Conservation (phyloP, 92 coral and sea anemone species). For the Umimayanthus kanabou region DNA sequence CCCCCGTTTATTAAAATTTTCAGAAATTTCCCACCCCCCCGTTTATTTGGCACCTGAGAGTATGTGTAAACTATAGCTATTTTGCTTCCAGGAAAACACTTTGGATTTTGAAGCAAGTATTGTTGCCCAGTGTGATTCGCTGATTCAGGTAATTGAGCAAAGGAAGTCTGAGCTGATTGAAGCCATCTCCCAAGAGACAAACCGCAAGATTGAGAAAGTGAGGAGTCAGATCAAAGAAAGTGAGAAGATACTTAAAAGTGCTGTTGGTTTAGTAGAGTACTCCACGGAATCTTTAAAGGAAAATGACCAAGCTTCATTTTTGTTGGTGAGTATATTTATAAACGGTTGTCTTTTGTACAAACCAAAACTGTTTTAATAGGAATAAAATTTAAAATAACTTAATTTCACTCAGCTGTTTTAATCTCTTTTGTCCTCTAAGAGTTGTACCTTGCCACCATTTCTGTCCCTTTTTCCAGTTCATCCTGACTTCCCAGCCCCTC, state of each 20-base stretch:
- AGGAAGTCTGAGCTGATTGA: conserved; percentile 78
- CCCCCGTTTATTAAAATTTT: no score
- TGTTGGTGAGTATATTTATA: conserved; percentile 76
- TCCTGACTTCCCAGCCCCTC: no score
- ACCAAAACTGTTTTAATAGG: background rate
- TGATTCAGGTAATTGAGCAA: conserved; percentile 80
- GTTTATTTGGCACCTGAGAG: no score
- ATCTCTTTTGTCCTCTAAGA: no score
- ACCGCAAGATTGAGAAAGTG: conserved; percentile 73
- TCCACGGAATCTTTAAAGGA: conserved; percentile 81
- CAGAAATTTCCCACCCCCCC: no score
- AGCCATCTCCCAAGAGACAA: conserved; percentile 81
- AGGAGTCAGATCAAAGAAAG: conserved; percentile 68
- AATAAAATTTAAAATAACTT: no score
- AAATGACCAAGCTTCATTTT: conserved; percentile 89
- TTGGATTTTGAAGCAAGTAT: conserved; percentile 96
- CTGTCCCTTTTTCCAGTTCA: no score
- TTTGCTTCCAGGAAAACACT: conserved; percentile 79
- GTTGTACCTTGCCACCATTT: no score
- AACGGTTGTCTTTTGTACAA: background rate
- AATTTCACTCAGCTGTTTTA: no score
- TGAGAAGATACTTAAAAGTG: conserved; percentile 66
- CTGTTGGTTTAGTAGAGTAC: conserved; percentile 73
- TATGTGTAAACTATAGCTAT: background rate
- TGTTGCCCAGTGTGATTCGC: conserved; percentile 95